Percentiles rank a stretch among this genome's conserved stretches.
Evolutionary conservation across 2,797 vertebrate genomes (phyloP).

Genomic region (Epinephelus malabaricus): DNA sequence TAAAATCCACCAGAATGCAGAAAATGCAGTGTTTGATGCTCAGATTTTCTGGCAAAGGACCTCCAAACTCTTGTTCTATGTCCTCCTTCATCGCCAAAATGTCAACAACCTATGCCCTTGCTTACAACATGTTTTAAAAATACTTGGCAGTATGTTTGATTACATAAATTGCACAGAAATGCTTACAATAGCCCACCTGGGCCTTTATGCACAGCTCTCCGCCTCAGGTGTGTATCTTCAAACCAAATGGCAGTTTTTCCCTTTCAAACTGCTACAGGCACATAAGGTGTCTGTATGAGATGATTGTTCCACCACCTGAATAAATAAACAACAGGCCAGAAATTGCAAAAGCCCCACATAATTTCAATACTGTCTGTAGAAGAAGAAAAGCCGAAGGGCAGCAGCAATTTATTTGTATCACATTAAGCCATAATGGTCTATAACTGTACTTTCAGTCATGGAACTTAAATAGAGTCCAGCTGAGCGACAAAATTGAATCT

Average conservation of each 20-base stretch:
- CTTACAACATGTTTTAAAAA: not conserved
- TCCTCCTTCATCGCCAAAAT: no score
- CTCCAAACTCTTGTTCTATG: no score
- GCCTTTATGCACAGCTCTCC: not conserved
- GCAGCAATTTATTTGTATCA: slow-evolving; percentile 11
- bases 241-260: not conserved
- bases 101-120: no score
- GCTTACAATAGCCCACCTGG: not conserved
- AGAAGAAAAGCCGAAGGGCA: not conserved
- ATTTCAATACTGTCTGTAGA: not conserved
- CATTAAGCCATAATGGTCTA: slow-evolving; percentile 22
- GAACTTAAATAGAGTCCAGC: slow-evolving; percentile 7
- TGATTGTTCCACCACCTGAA: slow-evolving; percentile 16
- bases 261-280: not conserved
- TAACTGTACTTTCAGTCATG: slow-evolving; percentile 1
- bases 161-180: slow-evolving; percentile 7
- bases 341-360: slow-evolving; percentile 10
- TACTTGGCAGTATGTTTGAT: not conserved
- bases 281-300: not conserved
- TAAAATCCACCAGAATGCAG: no score
- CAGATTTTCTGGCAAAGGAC: no score
- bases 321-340: not conserved
- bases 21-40: no score
- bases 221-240: not conserved
- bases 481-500: slow-evolving; percentile 4